Base-by-base conservation (phyloP, 2,888 invertebrate species). In the Synanthedon vespiformis region DNA sequence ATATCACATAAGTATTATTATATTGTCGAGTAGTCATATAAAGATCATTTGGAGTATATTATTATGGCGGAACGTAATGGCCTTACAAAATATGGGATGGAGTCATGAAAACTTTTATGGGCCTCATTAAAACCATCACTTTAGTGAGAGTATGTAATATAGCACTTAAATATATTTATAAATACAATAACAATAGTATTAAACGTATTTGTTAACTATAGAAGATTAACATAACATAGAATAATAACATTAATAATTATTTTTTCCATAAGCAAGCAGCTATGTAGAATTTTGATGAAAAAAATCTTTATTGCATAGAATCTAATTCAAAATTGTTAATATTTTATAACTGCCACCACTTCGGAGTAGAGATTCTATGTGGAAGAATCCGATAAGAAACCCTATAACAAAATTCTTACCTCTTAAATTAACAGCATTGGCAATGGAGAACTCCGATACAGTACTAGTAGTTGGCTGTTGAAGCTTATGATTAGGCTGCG, bases 391-490 rank as follows among this genome's bases (percentile, higher is more conserved):
- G 16, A 16, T 16, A 16, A 16, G 16, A 16, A 16, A 16, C 16
- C 16, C 2, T 16, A 16, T 16, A 16, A 16, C 16, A 16, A 16
- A 16, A 16, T 16, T 16, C 72, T 62, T 56, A 86, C 86, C 86
- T 78, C 85, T 79, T 56, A 81, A 72, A 67, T 85, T 86, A 40
- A 86, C 76, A 70, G 73, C 77, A 80, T 84, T 83, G 52, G 83
- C 78, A 41, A 84, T 70, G 1, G 82, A 81, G 63, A 72, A 80
- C 55, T 82, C 84, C 0, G 82, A 70, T 0, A 85, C 80, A 1
- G 82, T 68, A 48, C 70, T 74, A 4, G 69, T 60, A 0, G 80
- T 79, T 0, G 84, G 71, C 0, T 73, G 72, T 49, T 79, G 77
- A 54, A 72, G 74, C 51, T 62, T 63, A 0, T 67, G 61, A 40